Evolutionary conservation across 2,113 vertebrate genomes (phyloP), one percentile per base, ranked within the genome.

Genomic region (Tetraodon nigroviridis): DNA sequence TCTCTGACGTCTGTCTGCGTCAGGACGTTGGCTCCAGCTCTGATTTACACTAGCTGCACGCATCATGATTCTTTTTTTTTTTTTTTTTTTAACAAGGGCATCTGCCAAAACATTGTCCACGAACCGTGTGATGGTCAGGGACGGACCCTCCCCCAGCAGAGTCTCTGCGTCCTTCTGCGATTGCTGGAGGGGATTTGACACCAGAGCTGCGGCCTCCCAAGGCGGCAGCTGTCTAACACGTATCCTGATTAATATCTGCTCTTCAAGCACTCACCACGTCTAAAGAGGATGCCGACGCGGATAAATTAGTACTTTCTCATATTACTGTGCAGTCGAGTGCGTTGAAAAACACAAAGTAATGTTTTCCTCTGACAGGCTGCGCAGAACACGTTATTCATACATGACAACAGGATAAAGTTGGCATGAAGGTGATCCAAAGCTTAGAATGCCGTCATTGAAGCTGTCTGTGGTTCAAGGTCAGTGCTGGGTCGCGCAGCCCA

Each of bases 221-320:
- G 75, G 72, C 80, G 81, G 71, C 77, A 76, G 80, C 79, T 83
- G 85, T 85, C 82, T 79, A 78, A 85, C 87, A 86, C 73, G 32
- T 51, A 81, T 75, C 74, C 83, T 88, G 84, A 89, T 89, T 87
- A 85, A 88, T 88, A 88, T 87, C 85, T 85, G 76, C 78, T 72
- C 83, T 83, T 74, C 64, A 64, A 79, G 71, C 76, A 67, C 75
- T 66, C 37, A 14, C 49, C 55, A 27, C 68, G 49, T 8, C 32
- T 37, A 37, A 37, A 37, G 32, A 37, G 32, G 32, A 37, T 37
- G 32, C 32, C 4, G 32, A 4, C 32, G 32, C 32, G 32, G 32
- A 37, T 37, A 37, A 37, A 37, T 37, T 37, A 37, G 32, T 51
- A 65, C 78, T 86, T 73, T 61, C 84, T 88, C 74, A 62, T 54